Percentiles rank a stretch among this genome's conserved stretches.
These are phyloP conservation scores for Drosophila barbarae DNA, from an alignment of 2,888 invertebrate species.

Conservation along the genomic window DNA sequence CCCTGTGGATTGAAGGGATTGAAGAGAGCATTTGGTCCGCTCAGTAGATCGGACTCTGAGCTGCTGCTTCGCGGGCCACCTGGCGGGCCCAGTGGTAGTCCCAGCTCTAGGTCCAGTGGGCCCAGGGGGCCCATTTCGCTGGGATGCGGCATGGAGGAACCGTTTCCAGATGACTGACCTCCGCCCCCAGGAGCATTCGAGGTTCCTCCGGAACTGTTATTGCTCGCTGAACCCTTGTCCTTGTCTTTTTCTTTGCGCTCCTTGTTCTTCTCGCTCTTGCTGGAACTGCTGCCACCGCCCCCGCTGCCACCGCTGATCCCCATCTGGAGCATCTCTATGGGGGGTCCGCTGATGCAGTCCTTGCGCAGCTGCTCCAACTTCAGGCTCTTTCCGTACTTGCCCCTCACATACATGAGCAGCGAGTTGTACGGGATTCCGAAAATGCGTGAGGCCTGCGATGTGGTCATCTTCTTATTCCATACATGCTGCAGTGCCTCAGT, in stretches of 20 bases:
- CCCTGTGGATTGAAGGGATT: conserved; percentile 87
- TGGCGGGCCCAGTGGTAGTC: conserved; percentile 59
- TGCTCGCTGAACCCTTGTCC: conserved; percentile 49
- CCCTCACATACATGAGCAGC: conserved; percentile 93
- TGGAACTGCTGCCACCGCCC: conserved; percentile 55
- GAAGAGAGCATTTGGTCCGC: conserved; percentile 84
- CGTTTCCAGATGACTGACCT: conserved; percentile 33
- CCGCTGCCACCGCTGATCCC: conserved; percentile 81
- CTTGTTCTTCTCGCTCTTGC: conserved; percentile 65
- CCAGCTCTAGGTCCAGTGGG: conserved; percentile 65
- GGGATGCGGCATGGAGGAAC: conserved; percentile 55
- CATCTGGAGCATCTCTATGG: conserved; percentile 85
- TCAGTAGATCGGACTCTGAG: conserved; percentile 84
- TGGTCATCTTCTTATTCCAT: conserved; percentile 98
- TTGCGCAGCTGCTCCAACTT: conserved; percentile 92
- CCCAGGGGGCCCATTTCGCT: conserved; percentile 54
- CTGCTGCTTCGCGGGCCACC: conserved; percentile 83
- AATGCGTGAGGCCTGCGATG: conserved; percentile 93
- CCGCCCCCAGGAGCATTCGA: conserved; percentile 28
- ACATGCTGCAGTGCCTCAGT: conserved; percentile 95
- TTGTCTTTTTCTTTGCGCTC: conserved; percentile 70
- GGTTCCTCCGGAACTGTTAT: conserved; percentile 21
- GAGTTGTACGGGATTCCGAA: conserved; percentile 97
- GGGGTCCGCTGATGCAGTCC: conserved; percentile 91
- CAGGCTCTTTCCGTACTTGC: conserved; percentile 95